Base-by-base conservation (phyloP, 2,113 vertebrate genomes). In the Megalops atlanticus region DNA sequence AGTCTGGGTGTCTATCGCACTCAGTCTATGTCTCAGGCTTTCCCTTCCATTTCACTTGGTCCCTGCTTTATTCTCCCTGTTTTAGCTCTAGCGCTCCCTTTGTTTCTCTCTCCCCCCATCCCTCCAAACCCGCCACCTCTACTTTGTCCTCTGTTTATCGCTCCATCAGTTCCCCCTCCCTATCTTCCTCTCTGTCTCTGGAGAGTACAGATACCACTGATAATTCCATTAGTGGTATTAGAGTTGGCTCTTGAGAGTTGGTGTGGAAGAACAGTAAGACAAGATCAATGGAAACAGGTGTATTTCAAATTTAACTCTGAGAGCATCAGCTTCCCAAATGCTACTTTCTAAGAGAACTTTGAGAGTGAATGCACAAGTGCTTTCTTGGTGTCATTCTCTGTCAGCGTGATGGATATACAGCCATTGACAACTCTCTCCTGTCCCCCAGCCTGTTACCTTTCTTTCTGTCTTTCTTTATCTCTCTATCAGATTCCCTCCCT, bases 401-500 rank as follows among this genome's bases (percentile, higher is more conserved):
- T n/a, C n/a, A n/a, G n/a, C n/a, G n/a, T n/a, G n/a, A n/a, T n/a
- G n/a, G n/a, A n/a, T n/a, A n/a, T n/a, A n/a, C n/a, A 31, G 24
- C n/a, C 58, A 64, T n/a, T 27, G 43, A 73, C 27, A 73, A 52
- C n/a, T 31, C 27, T 58, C 52, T 47, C 58, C 82, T 49, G 11
- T 71, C 27, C 4, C 27, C 78, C 36, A 39, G 33, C 78, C 39
- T 41, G 27, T 40, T 14, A n/a, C 38, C 71, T 73, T 12, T 4
- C 21, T 27, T 54, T 40, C 68, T 81, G 39, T 76, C 78, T 76
- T 49, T 76, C 68, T 77, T 74, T 38, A 70, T 69, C 78, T 47
- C 64, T 83, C 82, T 83, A 80, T 84, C 81, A 81, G 79, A 49
- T 82, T 82, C 87, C 83, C 89, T 86, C 86, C 88, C 86, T 82